Evolutionary conservation across 2,113 vertebrate genomes (phyloP), one percentile per base, ranked within the genome.

Genomic region (Thymallus thymallus): DNA sequence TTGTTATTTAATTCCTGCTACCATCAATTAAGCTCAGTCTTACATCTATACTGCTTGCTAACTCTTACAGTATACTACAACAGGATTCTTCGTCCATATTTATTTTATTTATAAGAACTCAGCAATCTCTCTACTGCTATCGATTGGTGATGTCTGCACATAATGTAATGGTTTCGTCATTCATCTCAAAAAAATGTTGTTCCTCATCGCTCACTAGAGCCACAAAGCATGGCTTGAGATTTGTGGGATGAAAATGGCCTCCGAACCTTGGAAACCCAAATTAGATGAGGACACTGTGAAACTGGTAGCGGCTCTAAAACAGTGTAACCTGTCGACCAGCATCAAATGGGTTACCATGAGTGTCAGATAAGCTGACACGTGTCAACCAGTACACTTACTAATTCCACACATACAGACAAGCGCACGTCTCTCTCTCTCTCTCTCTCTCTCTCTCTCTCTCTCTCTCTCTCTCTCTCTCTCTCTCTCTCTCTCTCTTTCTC

Each of bases 351-450:
- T 20, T 22, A 22, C 26, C 4, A 58, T 23, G 29, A 67, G 72
- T 55, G 64, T 18, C 63, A 56, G 64, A 74, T 26, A 23, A 55
- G 68, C 46, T 73, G 72, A 66, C 72, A 65, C n/a, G 6, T 22
- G 5, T 20, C 6, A n/a, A 29, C 29, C 16, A 58, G 29, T 24
- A 41, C 10, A 41, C 56, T 55, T 55, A 55, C 51, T 18, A 55
- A 55, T 20, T 55, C 51, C 51, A 55, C 56, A 10, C 56, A 23
- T 29, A 71, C 26, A n/a, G 35, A 48, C 51, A 55, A 55, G 13
- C 51, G 1, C 51, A 55, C 51, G 6, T 41, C 51, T 18, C 51
- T 14, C 51, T 18, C 51, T 14, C 16, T 5, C 51, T 14, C 51
- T 16, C 51, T 13, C 48, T 16, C 48, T 16, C 48, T 16, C 48